These are phyloP conservation scores for Morbakka virulenta DNA, from an alignment of 30 jellyfish, hydroid and myxozoan species.

Conservation along the genomic window DNA sequence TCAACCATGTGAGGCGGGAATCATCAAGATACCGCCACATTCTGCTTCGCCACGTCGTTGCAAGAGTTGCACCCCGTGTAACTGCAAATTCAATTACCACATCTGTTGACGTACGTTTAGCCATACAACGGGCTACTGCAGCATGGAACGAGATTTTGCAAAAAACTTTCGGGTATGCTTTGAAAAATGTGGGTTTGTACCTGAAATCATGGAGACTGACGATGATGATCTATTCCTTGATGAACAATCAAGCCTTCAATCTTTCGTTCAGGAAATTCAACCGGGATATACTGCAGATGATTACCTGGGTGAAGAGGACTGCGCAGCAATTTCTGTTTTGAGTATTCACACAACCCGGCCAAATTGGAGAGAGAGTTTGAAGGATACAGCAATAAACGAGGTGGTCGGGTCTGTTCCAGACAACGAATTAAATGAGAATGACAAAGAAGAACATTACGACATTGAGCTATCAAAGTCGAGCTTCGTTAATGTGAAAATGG, in stretches of 20 bases:
- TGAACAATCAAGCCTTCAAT: not conserved
- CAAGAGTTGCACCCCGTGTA: constrained; percentile 38
- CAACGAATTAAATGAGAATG: constrained; percentile 7
- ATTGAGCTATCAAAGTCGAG: constrained; percentile 17
- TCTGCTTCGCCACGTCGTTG: constrained; percentile 51
- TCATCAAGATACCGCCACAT: not conserved
- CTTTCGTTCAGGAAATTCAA: not conserved
- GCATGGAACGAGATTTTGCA: constrained; percentile 50
- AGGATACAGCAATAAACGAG: constrained; percentile 13
- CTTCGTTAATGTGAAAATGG: not conserved
- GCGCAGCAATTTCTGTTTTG: not conserved
- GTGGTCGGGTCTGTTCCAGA: constrained; percentile 19
- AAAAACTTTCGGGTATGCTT: not conserved
- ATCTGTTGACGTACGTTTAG: constrained; percentile 28
- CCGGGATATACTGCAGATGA: not conserved
- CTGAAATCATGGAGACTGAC: not conserved
- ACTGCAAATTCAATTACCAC: constrained; percentile 18
- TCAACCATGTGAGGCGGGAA: constrained; percentile 37
- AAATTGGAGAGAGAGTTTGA: not conserved
- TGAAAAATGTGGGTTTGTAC: not conserved
- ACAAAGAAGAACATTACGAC: no score
- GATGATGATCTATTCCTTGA: not conserved
- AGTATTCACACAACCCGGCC: not conserved
- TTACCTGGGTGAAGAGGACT: not conserved
- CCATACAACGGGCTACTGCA: constrained; percentile 39